A percentile compares a stretch with the other conserved stretches of the same genome.
These are phyloP conservation scores for Brienomyrus longianalis DNA, from an alignment of 2,113 vertebrate genomes.

Conservation along the genomic window DNA sequence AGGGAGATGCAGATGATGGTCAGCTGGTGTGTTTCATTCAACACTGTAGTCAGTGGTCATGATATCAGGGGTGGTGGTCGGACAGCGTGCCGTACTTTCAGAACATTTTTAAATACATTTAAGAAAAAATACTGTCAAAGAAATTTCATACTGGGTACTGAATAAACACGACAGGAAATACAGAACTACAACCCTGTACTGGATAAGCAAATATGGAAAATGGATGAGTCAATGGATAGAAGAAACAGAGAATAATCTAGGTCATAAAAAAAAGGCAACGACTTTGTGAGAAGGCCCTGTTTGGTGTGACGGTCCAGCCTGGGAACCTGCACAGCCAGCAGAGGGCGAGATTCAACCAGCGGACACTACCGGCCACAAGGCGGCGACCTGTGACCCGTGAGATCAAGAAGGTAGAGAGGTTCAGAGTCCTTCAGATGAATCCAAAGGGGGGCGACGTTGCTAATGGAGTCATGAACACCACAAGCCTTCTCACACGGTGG, in stretches of 20 bases:
- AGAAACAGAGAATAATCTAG: not conserved
- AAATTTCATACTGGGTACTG: not conserved
- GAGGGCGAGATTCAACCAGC: not conserved
- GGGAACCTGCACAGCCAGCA: not conserved
- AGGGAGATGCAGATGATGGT: not conserved
- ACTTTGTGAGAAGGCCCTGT: not conserved
- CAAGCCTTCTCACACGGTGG: not conserved
- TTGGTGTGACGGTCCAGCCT: not conserved
- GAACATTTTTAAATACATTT: not conserved
- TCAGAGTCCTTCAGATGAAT: not conserved
- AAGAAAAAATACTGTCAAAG: not conserved
- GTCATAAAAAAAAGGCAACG: not conserved
- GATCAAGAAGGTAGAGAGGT: not conserved
- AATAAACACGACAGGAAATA: not conserved
- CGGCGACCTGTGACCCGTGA: not conserved
- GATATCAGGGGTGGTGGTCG: not conserved
- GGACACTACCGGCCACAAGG: not conserved
- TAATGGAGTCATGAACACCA: not conserved
- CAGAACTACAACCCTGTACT: not conserved
- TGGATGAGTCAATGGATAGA: not conserved
- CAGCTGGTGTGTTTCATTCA: not conserved
- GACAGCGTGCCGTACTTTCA: not conserved
- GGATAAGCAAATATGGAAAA: not conserved
- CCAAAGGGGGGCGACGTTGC: not conserved
- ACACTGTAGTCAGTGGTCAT: not conserved